Base-by-base conservation (phyloP, 2,797 vertebrate genomes). In the Gymnocypris eckloni region DNA sequence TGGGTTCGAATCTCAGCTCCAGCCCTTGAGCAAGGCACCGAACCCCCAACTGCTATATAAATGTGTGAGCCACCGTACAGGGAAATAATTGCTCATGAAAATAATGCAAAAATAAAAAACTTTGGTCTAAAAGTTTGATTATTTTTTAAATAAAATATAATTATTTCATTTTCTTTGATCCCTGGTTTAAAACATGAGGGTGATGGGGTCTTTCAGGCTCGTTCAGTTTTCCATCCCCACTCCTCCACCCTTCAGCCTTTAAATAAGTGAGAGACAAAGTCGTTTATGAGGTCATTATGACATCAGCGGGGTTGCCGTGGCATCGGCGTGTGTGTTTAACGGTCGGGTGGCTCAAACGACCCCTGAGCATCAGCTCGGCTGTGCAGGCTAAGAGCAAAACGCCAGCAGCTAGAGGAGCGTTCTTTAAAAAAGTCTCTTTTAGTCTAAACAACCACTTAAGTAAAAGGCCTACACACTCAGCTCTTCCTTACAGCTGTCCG, bases 271-370 rank as follows among this genome's bases (percentile, higher is more conserved):
- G 67, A 75, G 37, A 75, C 78, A 15, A 41, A 59, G 50, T 39
- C 22, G 18, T 82, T 79, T 66, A 83, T 89, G 87, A 87, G 83
- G 85, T 91, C 89, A 90, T 75, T 54, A 87, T 89, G 86, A 87
- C 86, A 87, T 89, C 79, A 88, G 82, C 59, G 73, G 80, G 77
- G 86, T 88, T 88, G 84, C 88, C 64, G 76, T 86, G 86, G 87
- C 54, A 66, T 85, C 48, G 13, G 48, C 43, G 70, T 80, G 71
- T 71, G 18, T 77, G 66, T 86, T 87, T 87, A 90, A 83, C 84
- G 82, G 73, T 72, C 73, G 79, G 89, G 77, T 86, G 80, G 72
- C 81, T 71, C 33, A 79, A 48, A 84, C 52, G 54, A 52, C 33
- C 54, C 72, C 54, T 43, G 18, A 87, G 79, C 43, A 28, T 86